Evolutionary conservation across 2,888 invertebrate genomes (phyloP).

Genomic region (Cryptophagus acutangulus): DNA sequence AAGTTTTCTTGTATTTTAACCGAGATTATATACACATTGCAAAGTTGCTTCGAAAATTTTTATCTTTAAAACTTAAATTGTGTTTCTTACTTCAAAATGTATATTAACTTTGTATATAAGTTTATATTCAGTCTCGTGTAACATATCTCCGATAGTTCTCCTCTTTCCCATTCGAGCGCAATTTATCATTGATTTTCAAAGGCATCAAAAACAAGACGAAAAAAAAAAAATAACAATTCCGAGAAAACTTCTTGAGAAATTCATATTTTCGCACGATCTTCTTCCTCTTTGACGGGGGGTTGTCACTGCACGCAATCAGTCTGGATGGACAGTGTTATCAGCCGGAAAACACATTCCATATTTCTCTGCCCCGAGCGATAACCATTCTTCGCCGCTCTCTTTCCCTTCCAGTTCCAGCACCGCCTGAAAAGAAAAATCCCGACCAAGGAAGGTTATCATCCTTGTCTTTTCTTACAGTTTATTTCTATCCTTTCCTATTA

Average conservation of each 20-base stretch:
- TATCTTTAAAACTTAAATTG: constrained; percentile 21
- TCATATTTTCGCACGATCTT: too few relatives aligned
- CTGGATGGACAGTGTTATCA: constrained; percentile 6
- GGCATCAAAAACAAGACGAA: too few relatives aligned
- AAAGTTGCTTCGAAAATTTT: constrained; percentile 16
- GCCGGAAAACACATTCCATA: constrained; percentile 8
- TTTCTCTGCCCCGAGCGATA: constrained; percentile 7
- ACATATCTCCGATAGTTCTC: too few relatives aligned
- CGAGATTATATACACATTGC: constrained; percentile 18
- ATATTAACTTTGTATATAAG: constrained; percentile 2
- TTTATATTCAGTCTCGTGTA: background rate
- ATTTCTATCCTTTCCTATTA: background rate
- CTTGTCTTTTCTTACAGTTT: background rate
- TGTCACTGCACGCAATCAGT: constrained; percentile 7
- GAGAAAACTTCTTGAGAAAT: too few relatives aligned
- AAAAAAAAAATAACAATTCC: too few relatives aligned
- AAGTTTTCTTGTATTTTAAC: constrained; percentile 17
- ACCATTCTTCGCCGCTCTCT: constrained; percentile 4
- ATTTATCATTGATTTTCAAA: too few relatives aligned
- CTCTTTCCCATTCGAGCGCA: too few relatives aligned
- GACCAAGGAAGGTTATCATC: too few relatives aligned
- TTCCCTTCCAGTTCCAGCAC: constrained; percentile 1
- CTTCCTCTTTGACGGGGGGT: too few relatives aligned
- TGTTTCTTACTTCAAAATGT: constrained; percentile 13
- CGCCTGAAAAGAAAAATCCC: too few relatives aligned